phyloP scores from a whole-genome alignment of 1,140 invertebrate genomes.

The Melanaphis sacchari region DNA sequence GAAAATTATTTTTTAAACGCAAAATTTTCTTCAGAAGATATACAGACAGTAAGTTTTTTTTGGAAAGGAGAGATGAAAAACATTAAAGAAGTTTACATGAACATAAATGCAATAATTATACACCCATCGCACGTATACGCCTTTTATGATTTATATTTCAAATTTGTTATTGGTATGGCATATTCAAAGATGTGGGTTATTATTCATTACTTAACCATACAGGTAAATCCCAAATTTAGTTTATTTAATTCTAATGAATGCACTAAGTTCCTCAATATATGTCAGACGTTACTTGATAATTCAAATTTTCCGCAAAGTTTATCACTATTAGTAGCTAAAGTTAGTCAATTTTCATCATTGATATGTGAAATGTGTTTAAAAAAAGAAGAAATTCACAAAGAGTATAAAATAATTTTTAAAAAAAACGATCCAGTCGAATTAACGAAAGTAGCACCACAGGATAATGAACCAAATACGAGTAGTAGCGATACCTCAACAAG shows the following conservation, averaged over 20 bases:
- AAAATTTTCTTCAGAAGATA: not conserved
- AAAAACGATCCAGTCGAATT: too few relatives aligned
- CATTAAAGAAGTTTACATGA: not conserved
- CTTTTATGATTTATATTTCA: not conserved
- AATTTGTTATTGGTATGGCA: not conserved
- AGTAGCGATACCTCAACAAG: too few relatives aligned
- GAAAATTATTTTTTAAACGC: not conserved
- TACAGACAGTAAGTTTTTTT: not conserved
- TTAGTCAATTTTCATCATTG: too few relatives aligned
- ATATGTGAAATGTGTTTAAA: too few relatives aligned
- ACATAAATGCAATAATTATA: not conserved
- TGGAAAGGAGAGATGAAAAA: not conserved
- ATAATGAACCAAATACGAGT: too few relatives aligned
- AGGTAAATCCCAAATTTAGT: not conserved
- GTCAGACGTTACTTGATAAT: too few relatives aligned
- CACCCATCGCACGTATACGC: not conserved
- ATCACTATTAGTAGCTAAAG: too few relatives aligned
- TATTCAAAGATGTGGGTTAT: not conserved
- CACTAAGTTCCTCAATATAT: too few relatives aligned
- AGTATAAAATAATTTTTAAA: too few relatives aligned
- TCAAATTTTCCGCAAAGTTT: too few relatives aligned
- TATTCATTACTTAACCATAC: not conserved
- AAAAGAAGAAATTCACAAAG: too few relatives aligned
- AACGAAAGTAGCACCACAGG: too few relatives aligned
- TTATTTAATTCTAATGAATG: not conserved